These are phyloP conservation scores for Eulemur rufifrons DNA, from an alignment of 2,113 vertebrate species.

Conservation along the genomic window DNA sequence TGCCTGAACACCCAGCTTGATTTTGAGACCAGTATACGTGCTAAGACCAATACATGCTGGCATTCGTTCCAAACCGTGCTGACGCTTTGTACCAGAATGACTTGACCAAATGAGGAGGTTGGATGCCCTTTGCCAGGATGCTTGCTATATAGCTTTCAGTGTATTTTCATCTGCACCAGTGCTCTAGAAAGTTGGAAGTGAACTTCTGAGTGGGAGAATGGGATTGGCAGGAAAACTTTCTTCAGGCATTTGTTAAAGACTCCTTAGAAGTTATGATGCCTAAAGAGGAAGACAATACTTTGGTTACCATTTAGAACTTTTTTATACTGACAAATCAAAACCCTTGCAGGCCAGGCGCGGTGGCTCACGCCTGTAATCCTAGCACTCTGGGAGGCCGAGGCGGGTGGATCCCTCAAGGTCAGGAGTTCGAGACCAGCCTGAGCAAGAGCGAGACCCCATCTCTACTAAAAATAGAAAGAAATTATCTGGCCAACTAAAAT, in stretches of 20 bases:
- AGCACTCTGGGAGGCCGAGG: too few relatives aligned
- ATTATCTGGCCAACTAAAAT: too few relatives aligned
- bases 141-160: neutral
- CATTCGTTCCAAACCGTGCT: neutral
- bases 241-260: conserved; percentile 2
- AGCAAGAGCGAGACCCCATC: too few relatives aligned
- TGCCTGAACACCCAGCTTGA: neutral
- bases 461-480: too few relatives aligned
- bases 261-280: neutral
- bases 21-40: neutral
- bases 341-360: neutral
- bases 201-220: neutral
- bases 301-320: conserved; percentile 14
- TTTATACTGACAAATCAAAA: neutral
- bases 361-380: too few relatives aligned
- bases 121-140: neutral
- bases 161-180: neutral
- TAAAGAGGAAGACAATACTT: neutral
- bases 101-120: neutral
- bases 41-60: neutral
- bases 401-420: too few relatives aligned
- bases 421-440: too few relatives aligned
- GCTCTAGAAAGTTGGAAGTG: neutral
- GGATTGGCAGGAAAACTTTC: neutral
- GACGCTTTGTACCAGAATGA: neutral